Conservation (phyloP, 2,113 vertebrate species). For the Paraplagusia blochii region DNA sequence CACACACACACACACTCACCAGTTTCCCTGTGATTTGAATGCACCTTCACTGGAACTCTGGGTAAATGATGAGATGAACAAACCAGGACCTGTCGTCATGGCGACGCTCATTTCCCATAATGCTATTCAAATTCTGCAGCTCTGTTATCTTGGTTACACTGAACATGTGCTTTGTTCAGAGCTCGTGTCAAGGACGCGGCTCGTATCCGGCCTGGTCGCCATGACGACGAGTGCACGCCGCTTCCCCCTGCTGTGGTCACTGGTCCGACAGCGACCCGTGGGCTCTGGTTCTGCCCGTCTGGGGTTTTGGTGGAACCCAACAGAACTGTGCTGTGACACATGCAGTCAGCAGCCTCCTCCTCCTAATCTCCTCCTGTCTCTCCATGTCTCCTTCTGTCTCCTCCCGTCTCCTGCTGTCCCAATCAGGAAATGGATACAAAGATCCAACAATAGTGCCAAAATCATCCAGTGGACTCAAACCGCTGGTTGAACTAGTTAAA, state of each 20-base stretch:
- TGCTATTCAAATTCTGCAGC: constrained; percentile 53
- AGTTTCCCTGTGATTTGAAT: background rate
- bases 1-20: background rate
- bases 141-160: constrained; percentile 55
- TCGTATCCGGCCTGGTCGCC: constrained; percentile 33
- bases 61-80: constrained; percentile 52
- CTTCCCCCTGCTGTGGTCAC: background rate
- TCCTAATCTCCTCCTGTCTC: no score
- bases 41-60: constrained; percentile 44
- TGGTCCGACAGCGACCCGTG: no score
- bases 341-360: no score
- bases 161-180: no score
- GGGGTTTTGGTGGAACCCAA: no score
- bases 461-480: no score
- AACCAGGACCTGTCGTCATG: constrained; percentile 51
- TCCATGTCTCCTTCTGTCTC: no score
- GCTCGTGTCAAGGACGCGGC: constrained; percentile 49
- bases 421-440: no score
- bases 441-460: no score
- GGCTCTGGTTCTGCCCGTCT: constrained; percentile 13
- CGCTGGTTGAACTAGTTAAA: no score
- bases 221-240: constrained; percentile 56
- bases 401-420: no score
- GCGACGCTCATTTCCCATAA: constrained; percentile 50
- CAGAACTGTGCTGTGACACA: no score